A percentile compares a stretch with the other conserved stretches of the same genome.
phyloP scores from a whole-genome alignment of 2,888 invertebrate species.

The Arrhopalites spinosus region DNA sequence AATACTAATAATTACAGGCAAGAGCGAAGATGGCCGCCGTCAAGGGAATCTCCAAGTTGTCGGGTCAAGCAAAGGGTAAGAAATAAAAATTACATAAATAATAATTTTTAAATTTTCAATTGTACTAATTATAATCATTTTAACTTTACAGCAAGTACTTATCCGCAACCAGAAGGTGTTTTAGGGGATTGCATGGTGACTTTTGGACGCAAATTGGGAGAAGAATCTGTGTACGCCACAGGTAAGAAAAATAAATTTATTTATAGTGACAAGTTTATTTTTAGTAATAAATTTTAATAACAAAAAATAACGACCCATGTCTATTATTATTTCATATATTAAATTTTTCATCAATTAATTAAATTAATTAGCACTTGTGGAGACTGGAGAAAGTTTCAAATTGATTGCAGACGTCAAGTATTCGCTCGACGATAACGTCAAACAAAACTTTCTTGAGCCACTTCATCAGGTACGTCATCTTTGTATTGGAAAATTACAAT shows the following conservation, averaged over 20 bases:
- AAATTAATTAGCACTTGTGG: slow-evolving; percentile 87
- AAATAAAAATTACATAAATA: not conserved
- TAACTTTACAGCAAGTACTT: slow-evolving; percentile 81
- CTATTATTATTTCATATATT: too few species aligned
- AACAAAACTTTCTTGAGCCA: slow-evolving; percentile 98
- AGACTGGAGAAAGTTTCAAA: slow-evolving; percentile 94
- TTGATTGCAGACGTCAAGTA: slow-evolving; percentile 99
- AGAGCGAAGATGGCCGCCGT: slow-evolving; percentile 93
- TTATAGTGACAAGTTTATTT: too few species aligned
- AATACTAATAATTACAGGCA: too few species aligned
- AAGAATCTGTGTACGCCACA: slow-evolving; percentile 67
- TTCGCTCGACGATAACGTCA: slow-evolving; percentile 97
- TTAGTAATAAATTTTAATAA: too few species aligned
- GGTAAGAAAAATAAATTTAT: too few species aligned
- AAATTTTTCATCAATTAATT: too few species aligned
- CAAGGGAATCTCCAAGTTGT: slow-evolving; percentile 93
- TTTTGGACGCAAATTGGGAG: slow-evolving; percentile 93
- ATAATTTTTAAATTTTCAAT: not conserved
- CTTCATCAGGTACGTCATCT: slow-evolving; percentile 96
- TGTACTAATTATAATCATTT: not conserved
- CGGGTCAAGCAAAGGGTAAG: slow-evolving; percentile 75
- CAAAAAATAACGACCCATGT: too few species aligned
- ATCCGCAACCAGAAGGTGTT: slow-evolving; percentile 98
- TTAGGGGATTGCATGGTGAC: slow-evolving; percentile 95
- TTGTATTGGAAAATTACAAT: too few species aligned